A percentile compares a stretch with the other conserved stretches of the same genome.
phyloP scores from a whole-genome alignment of 2,888 invertebrate species.

The Dryobota labecula region DNA sequence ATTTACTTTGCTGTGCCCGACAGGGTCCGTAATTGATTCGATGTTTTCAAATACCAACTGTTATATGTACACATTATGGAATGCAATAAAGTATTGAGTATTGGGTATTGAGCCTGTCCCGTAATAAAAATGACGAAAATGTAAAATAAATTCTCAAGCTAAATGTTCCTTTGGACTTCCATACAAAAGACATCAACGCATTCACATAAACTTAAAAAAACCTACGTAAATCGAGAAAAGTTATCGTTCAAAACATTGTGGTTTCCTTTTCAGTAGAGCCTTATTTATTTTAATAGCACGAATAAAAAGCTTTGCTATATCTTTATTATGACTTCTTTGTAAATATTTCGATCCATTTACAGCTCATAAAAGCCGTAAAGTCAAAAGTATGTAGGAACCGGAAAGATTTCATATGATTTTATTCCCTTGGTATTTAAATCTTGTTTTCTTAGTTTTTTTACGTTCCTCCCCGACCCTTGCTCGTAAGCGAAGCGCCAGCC shows the following conservation, averaged over 20 bases:
- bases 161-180: constrained; percentile 2
- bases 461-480: no score
- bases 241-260: background rate
- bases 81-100: no score
- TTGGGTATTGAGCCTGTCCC: background rate
- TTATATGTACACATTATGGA: no score
- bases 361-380: constrained; percentile 8
- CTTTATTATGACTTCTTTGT: constrained; percentile 25
- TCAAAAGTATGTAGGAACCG: constrained; percentile 44
- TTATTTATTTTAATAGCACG: constrained; percentile 21
- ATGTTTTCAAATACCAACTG: no score
- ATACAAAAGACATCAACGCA: constrained; percentile 75
- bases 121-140: background rate
- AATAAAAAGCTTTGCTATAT: constrained; percentile 35
- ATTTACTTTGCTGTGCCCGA: no score
- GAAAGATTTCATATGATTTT: constrained; percentile 50
- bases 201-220: constrained; percentile 20
- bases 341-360: constrained; percentile 39
- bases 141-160: background rate
- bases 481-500: no score
- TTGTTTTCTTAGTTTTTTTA: constrained; percentile 35
- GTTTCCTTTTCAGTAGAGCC: background rate
- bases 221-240: constrained; percentile 14
- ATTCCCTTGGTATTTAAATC: constrained; percentile 66
- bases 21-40: no score